Percentiles rank a stretch among this genome's conserved stretches.
Conservation (phyloP, 2,888 invertebrate genomes). For the Proisotoma minuta region DNA sequence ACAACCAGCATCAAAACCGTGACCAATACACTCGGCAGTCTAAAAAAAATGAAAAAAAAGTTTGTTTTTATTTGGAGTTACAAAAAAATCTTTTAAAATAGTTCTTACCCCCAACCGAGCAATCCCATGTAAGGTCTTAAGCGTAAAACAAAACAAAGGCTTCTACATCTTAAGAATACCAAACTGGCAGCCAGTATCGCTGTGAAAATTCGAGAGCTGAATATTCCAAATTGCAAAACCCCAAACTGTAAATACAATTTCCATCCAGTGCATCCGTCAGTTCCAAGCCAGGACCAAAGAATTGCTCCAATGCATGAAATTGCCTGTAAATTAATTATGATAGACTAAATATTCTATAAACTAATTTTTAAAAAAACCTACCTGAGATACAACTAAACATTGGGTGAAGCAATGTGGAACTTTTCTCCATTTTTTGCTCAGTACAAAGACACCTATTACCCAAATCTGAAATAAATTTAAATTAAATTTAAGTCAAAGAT, state of each 20-base stretch:
- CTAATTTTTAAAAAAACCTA: conserved; percentile 50
- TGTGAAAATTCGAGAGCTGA: conserved; percentile 79
- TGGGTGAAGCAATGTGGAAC: conserved; percentile 78
- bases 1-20: conserved; percentile 60
- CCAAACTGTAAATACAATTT: conserved; percentile 68
- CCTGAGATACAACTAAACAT: conserved; percentile 75
- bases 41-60: conserved; percentile 53
- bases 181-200: conserved; percentile 74
- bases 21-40: conserved; percentile 64
- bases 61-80: conserved; percentile 14
- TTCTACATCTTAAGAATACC: conserved; percentile 75
- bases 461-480: conserved; percentile 58
- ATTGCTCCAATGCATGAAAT: conserved; percentile 69
- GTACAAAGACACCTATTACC: conserved; percentile 67
- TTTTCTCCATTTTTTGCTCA: conserved; percentile 69
- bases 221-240: conserved; percentile 66
- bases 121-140: conserved; percentile 66
- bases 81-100: conserved; percentile 7
- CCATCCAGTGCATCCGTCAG: conserved; percentile 58
- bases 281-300: conserved; percentile 60
- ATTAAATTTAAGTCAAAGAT: conserved; percentile 1
- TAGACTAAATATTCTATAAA: not conserved
- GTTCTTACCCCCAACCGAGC: conserved; percentile 58
- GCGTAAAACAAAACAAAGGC: conserved; percentile 73
- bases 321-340: conserved; percentile 53